Base-by-base conservation (phyloP, 2,888 invertebrate genomes). In the Malacosoma neustria region DNA sequence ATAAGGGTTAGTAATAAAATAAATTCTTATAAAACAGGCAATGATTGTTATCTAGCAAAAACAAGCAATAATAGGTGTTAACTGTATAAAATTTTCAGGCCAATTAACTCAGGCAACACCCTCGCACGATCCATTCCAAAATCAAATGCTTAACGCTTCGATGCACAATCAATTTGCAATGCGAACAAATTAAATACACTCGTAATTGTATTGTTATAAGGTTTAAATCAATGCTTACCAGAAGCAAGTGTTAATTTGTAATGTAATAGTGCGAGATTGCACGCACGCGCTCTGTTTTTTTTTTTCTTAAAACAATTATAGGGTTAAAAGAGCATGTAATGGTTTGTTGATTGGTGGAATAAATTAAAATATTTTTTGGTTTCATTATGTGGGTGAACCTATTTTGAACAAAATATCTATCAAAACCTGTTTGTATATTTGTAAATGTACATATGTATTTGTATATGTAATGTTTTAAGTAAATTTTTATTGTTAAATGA, bases 271-370 rank as follows among this genome's bases (percentile, higher is more conserved):
- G 46, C 49, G 43, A 53, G 60, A 57, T 58, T 53, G 56, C 58
- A 53, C 50, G 51, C 61, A 60, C 58, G 49, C 57, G 57, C 49
- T 57, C 48, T 54, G 45, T 29, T 40, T 50, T 44, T 43, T 61
- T 67, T 72, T 76, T 74, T 72, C 65, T 62, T 54, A 45, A 43
- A 50, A 56, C 65, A 59, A 69, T 71, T 69, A 61, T 55, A 61
- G 65, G 68, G 73, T 70, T 73, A 73, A 66, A 65, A 57, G 65
- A 50, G 60, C 73, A 63, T 76, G 71, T 72, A 72, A 77, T 74
- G 51, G 53, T 48, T 69, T 66, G 57, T 62, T 60, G 61, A 68
- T 68, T 72, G 65, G 61, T 49, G 39, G 43, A 39, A 61, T 54
- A 69, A 69, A 69, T 22, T 22, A 68, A 62, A 22, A 22, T 9